phyloP scores from a whole-genome alignment of 2,888 invertebrate genomes.

The Mesochorus sp. region DNA sequence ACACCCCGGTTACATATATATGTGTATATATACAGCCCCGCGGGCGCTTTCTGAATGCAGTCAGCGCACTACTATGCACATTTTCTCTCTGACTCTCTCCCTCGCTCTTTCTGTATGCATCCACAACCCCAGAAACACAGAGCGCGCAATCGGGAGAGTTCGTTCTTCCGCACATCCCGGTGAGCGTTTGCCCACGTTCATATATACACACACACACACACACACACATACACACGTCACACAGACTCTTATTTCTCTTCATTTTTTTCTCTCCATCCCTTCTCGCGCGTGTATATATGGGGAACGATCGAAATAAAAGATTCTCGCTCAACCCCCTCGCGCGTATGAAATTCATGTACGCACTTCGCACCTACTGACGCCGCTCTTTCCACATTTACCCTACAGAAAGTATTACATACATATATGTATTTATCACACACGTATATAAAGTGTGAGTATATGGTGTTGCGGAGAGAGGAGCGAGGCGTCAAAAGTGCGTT shows the following conservation, averaged over 20 bases:
- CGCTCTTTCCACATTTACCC: neutral
- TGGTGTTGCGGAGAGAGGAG: slow-evolving; percentile 50
- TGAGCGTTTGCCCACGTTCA: slow-evolving; percentile 29
- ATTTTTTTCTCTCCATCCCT: slow-evolving; percentile 48
- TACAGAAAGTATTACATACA: slow-evolving; percentile 12
- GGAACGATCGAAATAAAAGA: slow-evolving; percentile 62
- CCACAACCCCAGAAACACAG: slow-evolving; percentile 68
- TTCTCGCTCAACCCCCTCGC: slow-evolving; percentile 70
- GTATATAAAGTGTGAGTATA: slow-evolving; percentile 14
- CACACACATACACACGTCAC: neutral
- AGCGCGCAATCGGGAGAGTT: slow-evolving; percentile 53
- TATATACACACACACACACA: slow-evolving; percentile 17
- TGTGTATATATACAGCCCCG: slow-evolving; percentile 26
- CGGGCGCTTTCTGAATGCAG: slow-evolving; percentile 67
- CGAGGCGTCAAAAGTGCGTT: slow-evolving; percentile 72
- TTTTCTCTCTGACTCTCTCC: slow-evolving; percentile 51
- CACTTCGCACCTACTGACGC: slow-evolving; percentile 73
- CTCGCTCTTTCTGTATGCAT: slow-evolving; percentile 52
- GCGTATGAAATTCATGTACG: slow-evolving; percentile 73
- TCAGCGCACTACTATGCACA: slow-evolving; percentile 66
- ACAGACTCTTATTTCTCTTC: slow-evolving; percentile 56
- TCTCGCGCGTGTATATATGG: slow-evolving; percentile 36
- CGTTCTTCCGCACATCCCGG: slow-evolving; percentile 49
- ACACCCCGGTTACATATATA: slow-evolving; percentile 63
- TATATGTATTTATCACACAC: neutral